Evolutionary conservation across 2,113 vertebrate genomes (phyloP).

Genomic region (Urocolius indicus): DNA sequence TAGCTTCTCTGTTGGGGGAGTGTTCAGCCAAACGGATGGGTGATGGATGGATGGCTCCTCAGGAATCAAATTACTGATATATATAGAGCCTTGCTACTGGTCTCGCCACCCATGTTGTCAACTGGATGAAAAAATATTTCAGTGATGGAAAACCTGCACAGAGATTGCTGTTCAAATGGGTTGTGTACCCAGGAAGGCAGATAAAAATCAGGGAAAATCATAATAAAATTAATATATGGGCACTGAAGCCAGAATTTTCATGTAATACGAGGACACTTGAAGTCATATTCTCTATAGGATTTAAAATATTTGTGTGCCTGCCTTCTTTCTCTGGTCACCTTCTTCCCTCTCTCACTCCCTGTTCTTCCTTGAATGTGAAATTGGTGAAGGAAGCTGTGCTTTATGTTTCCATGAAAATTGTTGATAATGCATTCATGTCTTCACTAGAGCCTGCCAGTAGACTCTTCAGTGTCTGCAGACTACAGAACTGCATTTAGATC

Average conservation of each 20-base stretch:
- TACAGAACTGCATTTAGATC: background rate
- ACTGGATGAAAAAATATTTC: background rate
- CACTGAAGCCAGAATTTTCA: background rate
- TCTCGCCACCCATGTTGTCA: slow-evolving; percentile 14
- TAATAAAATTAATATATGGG: background rate
- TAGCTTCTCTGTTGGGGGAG: background rate
- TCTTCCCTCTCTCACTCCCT: background rate
- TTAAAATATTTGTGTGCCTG: background rate
- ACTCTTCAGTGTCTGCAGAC: background rate
- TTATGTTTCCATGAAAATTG: background rate
- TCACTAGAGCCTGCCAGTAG: background rate
- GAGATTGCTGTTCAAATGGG: background rate
- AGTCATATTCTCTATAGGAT: background rate
- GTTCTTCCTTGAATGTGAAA: background rate
- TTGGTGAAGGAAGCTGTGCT: background rate
- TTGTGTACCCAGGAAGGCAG: background rate
- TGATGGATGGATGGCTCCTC: slow-evolving; percentile 29
- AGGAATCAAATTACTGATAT: slow-evolving; percentile 13
- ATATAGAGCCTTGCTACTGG: background rate
- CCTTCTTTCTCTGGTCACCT: background rate
- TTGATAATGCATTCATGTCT: background rate
- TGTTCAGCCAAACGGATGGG: background rate
- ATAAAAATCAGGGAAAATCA: background rate
- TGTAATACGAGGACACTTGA: background rate
- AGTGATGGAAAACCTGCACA: background rate